phyloP scores from a whole-genome alignment of 1,140 invertebrate species.

The Drosophila triauraria region DNA sequence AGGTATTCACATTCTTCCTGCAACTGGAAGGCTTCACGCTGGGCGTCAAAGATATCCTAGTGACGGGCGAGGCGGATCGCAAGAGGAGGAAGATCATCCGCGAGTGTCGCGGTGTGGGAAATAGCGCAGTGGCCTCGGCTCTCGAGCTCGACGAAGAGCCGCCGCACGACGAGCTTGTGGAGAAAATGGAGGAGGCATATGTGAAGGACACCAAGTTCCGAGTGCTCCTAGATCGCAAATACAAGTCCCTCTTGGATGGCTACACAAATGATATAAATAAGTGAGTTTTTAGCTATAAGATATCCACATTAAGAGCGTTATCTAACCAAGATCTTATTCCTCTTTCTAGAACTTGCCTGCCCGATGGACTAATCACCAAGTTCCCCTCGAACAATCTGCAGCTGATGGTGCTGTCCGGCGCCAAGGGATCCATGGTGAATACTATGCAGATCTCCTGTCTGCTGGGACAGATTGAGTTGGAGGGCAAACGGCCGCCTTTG shows the following conservation, averaged over 20 bases:
- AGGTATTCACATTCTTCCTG: conserved; percentile 96
- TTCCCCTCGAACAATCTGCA: conserved; percentile 99
- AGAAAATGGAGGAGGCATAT: conserved; percentile 90
- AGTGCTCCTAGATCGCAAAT: conserved; percentile 92
- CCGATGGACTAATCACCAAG: conserved; percentile 91
- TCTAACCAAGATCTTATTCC: not conserved
- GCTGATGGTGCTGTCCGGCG: conserved; percentile 98
- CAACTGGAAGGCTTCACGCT: conserved; percentile 97
- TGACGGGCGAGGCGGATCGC: conserved; percentile 90
- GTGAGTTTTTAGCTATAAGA: conserved; percentile 73
- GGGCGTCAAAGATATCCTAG: conserved; percentile 97
- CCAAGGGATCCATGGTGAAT: conserved; percentile 98
- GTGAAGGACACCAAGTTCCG: conserved; percentile 91
- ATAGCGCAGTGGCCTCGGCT: conserved; percentile 89
- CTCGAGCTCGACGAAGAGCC: conserved; percentile 88
- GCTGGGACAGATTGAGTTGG: conserved; percentile 98
- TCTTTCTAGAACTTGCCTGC: conserved; percentile 88
- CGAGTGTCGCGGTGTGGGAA: conserved; percentile 87
- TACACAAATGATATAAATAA: conserved; percentile 96
- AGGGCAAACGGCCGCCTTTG: conserved; percentile 97
- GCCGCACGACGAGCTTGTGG: conserved; percentile 87
- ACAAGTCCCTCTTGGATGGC: conserved; percentile 93
- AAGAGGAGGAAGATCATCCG: conserved; percentile 90
- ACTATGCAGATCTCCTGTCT: conserved; percentile 99
- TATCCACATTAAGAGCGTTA: not conserved